A percentile compares a stretch with the other conserved stretches of the same genome.
Conservation (phyloP, 1,140 invertebrate species). For the Cotesia typhae region DNA sequence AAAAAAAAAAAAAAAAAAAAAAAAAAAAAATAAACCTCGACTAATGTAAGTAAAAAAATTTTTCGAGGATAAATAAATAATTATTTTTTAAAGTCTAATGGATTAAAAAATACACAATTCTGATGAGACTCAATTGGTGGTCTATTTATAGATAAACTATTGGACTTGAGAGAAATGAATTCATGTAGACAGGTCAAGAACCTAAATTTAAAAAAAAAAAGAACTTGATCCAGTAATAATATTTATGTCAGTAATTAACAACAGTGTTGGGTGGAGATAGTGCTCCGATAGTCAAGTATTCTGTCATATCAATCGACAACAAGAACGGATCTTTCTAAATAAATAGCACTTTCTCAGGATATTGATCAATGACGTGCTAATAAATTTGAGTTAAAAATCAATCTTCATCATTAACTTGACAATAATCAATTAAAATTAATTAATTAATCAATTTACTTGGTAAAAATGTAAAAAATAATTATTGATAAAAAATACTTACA, state of each 20-base stretch:
- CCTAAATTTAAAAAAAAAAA: conserved; percentile 4
- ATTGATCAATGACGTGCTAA: too few species aligned
- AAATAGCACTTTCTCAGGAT: too few species aligned
- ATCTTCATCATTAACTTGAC: background rate
- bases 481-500: conserved; percentile 34
- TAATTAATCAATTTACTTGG: background rate
- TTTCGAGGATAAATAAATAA: background rate
- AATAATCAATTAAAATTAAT: background rate
- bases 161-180: conserved; percentile 6
- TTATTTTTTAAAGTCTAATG: background rate
- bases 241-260: background rate
- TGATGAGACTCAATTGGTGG: background rate
- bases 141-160: conserved; percentile 11
- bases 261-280: too few species aligned
- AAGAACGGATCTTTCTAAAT: too few species aligned
- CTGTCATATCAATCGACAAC: too few species aligned
- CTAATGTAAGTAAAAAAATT: background rate
- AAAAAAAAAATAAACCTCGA: background rate
- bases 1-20: background rate
- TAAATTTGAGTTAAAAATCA: background rate
- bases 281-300: too few species aligned
- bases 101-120: background rate
- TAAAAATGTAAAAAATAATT: background rate
- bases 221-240: background rate
- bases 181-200: conserved; percentile 16